Percentiles rank a stretch among this genome's conserved stretches.
These are phyloP conservation scores for Drosophila biarmipes DNA, from an alignment of 1,140 invertebrate species.

Conservation along the genomic window DNA sequence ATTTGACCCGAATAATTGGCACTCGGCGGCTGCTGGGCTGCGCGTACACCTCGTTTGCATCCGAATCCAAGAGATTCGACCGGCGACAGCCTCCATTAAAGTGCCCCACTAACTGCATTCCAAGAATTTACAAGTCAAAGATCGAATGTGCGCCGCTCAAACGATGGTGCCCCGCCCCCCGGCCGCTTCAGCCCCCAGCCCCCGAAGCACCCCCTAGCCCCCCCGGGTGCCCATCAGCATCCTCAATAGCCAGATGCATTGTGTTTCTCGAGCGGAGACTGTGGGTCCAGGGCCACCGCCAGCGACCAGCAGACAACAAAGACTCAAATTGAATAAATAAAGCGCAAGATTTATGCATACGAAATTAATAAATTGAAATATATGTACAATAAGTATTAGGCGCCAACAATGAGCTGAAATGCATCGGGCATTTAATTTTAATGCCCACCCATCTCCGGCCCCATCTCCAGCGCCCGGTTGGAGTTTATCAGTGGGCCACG, in stretches of 20 bases:
- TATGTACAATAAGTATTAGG: constrained; percentile 69
- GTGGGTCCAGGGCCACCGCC: constrained; percentile 59
- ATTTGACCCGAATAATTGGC: constrained; percentile 68
- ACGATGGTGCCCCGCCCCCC: constrained; percentile 55
- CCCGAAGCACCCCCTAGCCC: neutral
- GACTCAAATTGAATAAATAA: constrained; percentile 82
- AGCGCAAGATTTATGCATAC: constrained; percentile 80
- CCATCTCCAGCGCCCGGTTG: neutral
- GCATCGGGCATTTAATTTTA: constrained; percentile 73
- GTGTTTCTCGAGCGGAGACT: constrained; percentile 26
- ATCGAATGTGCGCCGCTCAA: constrained; percentile 71
- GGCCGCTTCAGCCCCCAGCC: neutral
- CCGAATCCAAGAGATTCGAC: constrained; percentile 39
- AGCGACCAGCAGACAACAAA: constrained; percentile 75
- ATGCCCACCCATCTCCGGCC: constrained; percentile 26
- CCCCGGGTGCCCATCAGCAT: neutral
- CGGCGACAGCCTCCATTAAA: constrained; percentile 69
- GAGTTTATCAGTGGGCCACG: constrained; percentile 56
- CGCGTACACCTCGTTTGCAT: constrained; percentile 48
- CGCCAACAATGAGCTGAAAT: constrained; percentile 65
- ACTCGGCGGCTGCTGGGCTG: constrained; percentile 26
- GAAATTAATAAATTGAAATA: constrained; percentile 82
- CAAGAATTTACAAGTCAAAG: constrained; percentile 82
- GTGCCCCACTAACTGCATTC: constrained; percentile 79
- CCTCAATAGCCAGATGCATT: constrained; percentile 39